These are phyloP conservation scores for Agrilus biguttatus DNA, from an alignment of 2,888 invertebrate species.

Conservation along the genomic window DNA sequence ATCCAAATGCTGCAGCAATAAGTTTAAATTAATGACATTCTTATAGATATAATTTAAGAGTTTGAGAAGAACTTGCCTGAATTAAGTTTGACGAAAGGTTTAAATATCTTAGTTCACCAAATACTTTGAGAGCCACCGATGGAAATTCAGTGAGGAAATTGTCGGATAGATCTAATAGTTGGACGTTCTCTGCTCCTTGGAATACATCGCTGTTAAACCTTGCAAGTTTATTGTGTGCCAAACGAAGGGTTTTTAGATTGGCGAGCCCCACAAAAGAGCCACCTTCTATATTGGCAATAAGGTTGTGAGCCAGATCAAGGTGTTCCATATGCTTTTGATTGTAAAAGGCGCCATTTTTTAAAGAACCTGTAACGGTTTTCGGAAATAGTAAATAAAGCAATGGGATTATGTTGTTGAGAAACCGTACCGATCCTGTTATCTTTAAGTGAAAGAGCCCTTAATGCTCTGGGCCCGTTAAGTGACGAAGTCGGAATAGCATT, in stretches of 20 bases:
- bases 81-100: constrained; percentile 78
- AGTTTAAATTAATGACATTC: not conserved
- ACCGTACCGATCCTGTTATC: constrained; percentile 68
- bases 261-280: constrained; percentile 56
- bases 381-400: constrained; percentile 1
- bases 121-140: constrained; percentile 56
- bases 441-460: constrained; percentile 58
- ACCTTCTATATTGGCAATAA: constrained; percentile 60
- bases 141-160: constrained; percentile 79
- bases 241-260: constrained; percentile 51
- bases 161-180: constrained; percentile 69
- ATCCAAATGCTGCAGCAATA: constrained; percentile 54
- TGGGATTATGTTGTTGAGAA: not conserved
- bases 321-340: constrained; percentile 56
- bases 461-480: constrained; percentile 62
- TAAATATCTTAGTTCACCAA: constrained; percentile 54
- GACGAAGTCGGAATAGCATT: constrained; percentile 61
- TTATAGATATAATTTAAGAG: not conserved
- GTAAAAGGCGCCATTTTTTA: constrained; percentile 54
- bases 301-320: constrained; percentile 68
- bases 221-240: constrained; percentile 64
- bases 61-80: constrained; percentile 37
- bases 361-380: constrained; percentile 39
- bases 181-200: constrained; percentile 57
- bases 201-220: constrained; percentile 77